Percentiles rank a stretch among this genome's conserved stretches.
Evolutionary conservation across 1,140 invertebrate genomes (phyloP).

Genomic region (Mycetomoellerius zeteki): DNA sequence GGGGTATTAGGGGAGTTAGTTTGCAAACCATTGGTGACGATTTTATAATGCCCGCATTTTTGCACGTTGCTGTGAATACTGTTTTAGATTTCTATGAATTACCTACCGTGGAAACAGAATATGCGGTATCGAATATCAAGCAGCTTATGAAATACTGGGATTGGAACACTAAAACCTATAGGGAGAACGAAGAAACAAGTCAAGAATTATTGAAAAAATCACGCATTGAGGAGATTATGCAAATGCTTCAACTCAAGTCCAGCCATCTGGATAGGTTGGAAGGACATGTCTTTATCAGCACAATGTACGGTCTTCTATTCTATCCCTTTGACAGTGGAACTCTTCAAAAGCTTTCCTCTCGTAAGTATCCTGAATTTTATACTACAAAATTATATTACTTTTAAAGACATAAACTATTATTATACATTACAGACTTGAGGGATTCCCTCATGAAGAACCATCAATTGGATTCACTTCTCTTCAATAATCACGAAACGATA

Average conservation of each 20-base stretch:
- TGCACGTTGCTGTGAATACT: not conserved
- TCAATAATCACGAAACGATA: conserved; percentile 86
- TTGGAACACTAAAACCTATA: not conserved
- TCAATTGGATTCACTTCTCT: conserved; percentile 81
- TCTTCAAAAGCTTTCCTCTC: conserved; percentile 83
- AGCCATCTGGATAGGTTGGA: conserved; percentile 87
- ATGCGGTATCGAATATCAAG: not conserved
- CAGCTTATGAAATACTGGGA: too few relatives aligned
- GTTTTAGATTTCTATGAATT: not conserved
- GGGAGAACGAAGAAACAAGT: not conserved
- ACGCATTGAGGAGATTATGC: conserved; percentile 15
- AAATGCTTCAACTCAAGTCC: conserved; percentile 88
- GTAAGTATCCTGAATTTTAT: conserved; percentile 76
- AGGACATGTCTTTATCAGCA: conserved; percentile 86
- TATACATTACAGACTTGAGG: not conserved
- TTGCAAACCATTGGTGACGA: not conserved
- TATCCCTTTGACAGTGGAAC: conserved; percentile 88
- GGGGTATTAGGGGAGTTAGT: not conserved
- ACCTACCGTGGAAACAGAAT: not conserved
- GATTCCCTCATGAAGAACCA: not conserved
- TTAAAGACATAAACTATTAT: conserved; percentile 18
- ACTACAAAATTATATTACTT: not conserved
- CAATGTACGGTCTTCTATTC: conserved; percentile 84
- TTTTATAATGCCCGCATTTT: not conserved
- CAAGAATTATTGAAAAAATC: not conserved